Base-by-base conservation (phyloP, 2,888 invertebrate genomes). In the Dendrolimus pini region DNA sequence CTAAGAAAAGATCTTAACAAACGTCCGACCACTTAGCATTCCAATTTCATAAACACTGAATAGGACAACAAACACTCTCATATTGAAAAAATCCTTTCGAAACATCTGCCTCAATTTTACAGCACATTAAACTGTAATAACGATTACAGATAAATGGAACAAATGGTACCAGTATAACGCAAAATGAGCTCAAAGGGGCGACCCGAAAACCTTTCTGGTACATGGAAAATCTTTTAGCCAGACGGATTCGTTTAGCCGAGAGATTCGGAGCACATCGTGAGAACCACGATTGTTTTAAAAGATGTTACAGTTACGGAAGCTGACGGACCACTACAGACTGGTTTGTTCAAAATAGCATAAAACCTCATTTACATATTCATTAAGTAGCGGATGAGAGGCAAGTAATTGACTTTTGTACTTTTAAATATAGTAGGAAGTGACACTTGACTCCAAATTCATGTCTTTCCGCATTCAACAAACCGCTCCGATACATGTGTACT, bases 91-190 rank as follows among this genome's bases (percentile, higher is more conserved):
- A 58, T 60, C 60, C 55, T 55, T 41, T 59, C 58, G 57, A 64
- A 62, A 63, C 63, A 63, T 70, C 65, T 60, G 63, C 60, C 57
- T 62, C 67, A 68, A 73, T 72, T 74, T 74, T 66, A 74, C 72
- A 72, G 66, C 58, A 67, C 69, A 69, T 76, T 77, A 68, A 69
- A 66, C 72, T 67, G 66, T 69, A 75, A 73, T 73, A 71, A 75
- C 65, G 70, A 67, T 59, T 68, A 61, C 58, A 67, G 69, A 71
- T 69, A 75, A 74, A 72, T 65, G 70, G 65, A 64, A 69, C 67
- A 68, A 73, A 71, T 74, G 69, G 69, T 66, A 67, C 65, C 67
- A 66, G 62, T 60, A 64, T 66, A 64, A 67, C 64, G 66, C 66
- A 55, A 63, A 67, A 65, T 63, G 61, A 63, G 61, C 63, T 65